Evolutionary conservation across 2,888 invertebrate species (phyloP), one percentile per base, ranked within the genome.

Genomic region (Schrankia costaestrigalis): DNA sequence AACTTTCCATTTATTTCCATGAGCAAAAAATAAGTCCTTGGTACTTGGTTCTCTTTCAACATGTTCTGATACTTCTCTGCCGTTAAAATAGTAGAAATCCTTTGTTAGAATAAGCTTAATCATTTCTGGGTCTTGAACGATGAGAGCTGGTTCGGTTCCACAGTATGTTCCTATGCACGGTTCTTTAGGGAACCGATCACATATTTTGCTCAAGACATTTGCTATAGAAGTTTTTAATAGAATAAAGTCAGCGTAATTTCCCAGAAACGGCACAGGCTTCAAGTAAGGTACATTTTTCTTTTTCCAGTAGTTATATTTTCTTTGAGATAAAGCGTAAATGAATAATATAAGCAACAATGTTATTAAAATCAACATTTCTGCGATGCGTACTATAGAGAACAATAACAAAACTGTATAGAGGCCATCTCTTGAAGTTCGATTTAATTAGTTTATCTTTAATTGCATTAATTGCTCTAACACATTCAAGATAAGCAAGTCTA

Each of bases 11-110:
- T 40, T 32, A 8, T 43, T 35, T 10, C 43, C 35, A n/a, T 29
- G n/a, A 1, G 30, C 9, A 14, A 43, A 43, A 18, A 43, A 40
- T 0, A 40, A 19, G 13, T 25, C 35, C 31, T 26, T 30, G 1
- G 40, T 40, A 10, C 31, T 8, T 2, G 35, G 13, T 22, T 42
- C 46, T 8, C 22, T 32, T 6, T 41, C 32, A 1, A 19, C 10
- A 25, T 58, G 46, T 1, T 39, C 39, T 1, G 47, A 41, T 7
- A 46, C 21, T 27, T 54, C 51, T 31, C 57, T 35, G 15, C 44
- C 45, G 15, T 41, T 46, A 36, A 57, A 59, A 30, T 52, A 50
- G 21, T 55, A 52, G 27, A 51, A 62, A 21, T 59, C 57, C 24
- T 57, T 56, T 1, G 46, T 44, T n/a, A 41, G 35, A 15, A 57